These are phyloP conservation scores for Bradypodion pumilum DNA, from an alignment of 2,797 vertebrate genomes.

Conservation along the genomic window DNA sequence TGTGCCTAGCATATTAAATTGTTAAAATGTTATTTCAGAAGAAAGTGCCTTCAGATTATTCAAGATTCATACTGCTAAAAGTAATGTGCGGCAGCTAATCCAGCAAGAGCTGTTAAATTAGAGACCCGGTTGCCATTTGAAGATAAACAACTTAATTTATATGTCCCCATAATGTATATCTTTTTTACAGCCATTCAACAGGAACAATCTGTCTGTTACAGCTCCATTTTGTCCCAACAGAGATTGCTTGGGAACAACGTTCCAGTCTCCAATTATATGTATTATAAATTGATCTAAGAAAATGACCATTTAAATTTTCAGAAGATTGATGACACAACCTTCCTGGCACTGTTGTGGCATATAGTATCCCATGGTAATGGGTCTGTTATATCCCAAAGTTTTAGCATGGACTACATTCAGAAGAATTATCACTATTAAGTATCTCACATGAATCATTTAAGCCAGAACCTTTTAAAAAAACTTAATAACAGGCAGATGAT, in stretches of 20 bases:
- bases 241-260: not conserved
- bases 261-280: not conserved
- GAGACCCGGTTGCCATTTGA: not conserved
- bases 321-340: not conserved
- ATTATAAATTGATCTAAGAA: conserved; percentile 3
- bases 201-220: not conserved
- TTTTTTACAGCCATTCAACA: not conserved
- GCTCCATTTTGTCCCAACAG: not conserved
- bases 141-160: not conserved
- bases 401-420: not conserved
- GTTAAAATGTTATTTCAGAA: conserved; percentile 46
- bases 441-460: conserved; percentile 26
- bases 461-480: not conserved
- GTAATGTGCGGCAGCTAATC: not conserved
- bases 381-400: not conserved
- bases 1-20: conserved; percentile 50
- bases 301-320: not conserved
- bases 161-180: not conserved
- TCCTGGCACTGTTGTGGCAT: not conserved
- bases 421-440: conserved; percentile 10
- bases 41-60: conserved; percentile 54
- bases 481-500: conserved; percentile 29
- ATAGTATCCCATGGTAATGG: not conserved
- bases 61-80: conserved; percentile 45
- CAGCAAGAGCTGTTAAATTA: conserved; percentile 3